These are phyloP conservation scores for Catotricha subobsoleta DNA, from an alignment of 2,888 invertebrate species.

Conservation along the genomic window DNA sequence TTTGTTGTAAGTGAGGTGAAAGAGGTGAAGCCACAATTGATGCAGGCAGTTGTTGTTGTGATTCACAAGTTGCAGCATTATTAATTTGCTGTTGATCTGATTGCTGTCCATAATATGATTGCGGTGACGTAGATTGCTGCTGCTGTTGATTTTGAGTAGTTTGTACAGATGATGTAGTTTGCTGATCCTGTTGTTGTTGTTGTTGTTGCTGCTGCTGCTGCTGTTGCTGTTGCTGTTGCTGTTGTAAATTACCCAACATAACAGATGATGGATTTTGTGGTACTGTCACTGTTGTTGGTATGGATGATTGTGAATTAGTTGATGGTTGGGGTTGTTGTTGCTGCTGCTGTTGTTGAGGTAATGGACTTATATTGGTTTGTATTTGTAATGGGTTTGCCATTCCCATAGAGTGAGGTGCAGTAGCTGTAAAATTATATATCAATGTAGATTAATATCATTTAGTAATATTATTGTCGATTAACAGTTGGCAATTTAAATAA, in stretches of 20 bases:
- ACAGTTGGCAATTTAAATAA: too few species aligned
- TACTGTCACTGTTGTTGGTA: neutral
- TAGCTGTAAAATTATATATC: conserved; percentile 17
- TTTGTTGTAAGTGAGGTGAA: conserved; percentile 26
- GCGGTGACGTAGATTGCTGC: conserved; percentile 8
- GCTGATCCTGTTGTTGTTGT: conserved; percentile 13
- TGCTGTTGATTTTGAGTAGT: conserved; percentile 13
- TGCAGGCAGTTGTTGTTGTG: conserved; percentile 1
- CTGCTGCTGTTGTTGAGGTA: conserved; percentile 20
- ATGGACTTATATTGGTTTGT: conserved; percentile 9
- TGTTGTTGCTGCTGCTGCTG: conserved; percentile 6
- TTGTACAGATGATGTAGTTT: neutral
- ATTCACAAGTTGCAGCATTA: neutral
- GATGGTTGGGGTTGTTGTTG: neutral
- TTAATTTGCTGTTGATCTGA: conserved; percentile 2
- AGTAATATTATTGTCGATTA: too few species aligned
- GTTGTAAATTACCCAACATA: neutral
- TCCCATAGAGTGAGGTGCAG: conserved; percentile 26
- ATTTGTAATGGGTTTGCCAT: conserved; percentile 2
- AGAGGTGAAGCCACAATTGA: conserved; percentile 17
- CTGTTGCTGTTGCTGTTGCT: conserved; percentile 8
- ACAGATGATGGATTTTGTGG: too few species aligned
- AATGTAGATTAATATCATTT: neutral
- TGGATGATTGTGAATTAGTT: neutral
- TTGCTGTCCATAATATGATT: conserved; percentile 3